Evolutionary conservation across 1,140 invertebrate genomes (phyloP).

Genomic region (Psix sp.): DNA sequence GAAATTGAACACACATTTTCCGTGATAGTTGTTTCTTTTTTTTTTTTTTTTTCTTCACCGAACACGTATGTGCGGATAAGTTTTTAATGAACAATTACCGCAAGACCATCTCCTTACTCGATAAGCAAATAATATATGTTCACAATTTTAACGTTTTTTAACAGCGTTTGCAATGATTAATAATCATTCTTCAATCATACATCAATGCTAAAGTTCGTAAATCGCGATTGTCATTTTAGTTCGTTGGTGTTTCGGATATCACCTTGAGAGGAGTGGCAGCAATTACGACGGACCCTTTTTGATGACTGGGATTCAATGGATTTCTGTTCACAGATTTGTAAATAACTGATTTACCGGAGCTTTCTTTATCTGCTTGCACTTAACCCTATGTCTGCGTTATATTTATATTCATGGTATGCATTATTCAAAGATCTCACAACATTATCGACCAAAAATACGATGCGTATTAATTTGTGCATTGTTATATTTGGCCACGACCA

Average conservation of each 20-base stretch:
- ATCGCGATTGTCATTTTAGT: conserved; percentile 7
- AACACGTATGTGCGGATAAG: no score
- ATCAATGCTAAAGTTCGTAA: not conserved
- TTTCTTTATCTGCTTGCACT: conserved; percentile 45
- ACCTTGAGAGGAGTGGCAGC: conserved; percentile 9
- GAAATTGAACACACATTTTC: no score
- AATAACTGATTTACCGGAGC: conserved; percentile 41
- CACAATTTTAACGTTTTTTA: no score
- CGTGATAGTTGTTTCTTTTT: no score
- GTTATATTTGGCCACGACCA: conserved; percentile 50
- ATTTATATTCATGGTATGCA: conserved; percentile 52
- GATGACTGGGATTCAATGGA: conserved; percentile 14
- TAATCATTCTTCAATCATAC: no score
- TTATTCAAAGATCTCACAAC: conserved; percentile 31
- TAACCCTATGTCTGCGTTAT: conserved; percentile 50
- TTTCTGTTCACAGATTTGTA: conserved; percentile 39
- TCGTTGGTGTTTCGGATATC: conserved; percentile 7
- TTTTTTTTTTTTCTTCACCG: no score
- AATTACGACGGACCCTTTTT: conserved; percentile 12
- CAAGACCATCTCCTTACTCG: no score
- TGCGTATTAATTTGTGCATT: conserved; percentile 51
- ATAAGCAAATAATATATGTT: no score
- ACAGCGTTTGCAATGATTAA: no score
- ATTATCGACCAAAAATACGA: conserved; percentile 33
- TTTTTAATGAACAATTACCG: no score